Percentiles rank a stretch among this genome's conserved stretches.
Evolutionary conservation across 2,888 invertebrate species (phyloP).

Genomic region (Tromatobia lineatoria): DNA sequence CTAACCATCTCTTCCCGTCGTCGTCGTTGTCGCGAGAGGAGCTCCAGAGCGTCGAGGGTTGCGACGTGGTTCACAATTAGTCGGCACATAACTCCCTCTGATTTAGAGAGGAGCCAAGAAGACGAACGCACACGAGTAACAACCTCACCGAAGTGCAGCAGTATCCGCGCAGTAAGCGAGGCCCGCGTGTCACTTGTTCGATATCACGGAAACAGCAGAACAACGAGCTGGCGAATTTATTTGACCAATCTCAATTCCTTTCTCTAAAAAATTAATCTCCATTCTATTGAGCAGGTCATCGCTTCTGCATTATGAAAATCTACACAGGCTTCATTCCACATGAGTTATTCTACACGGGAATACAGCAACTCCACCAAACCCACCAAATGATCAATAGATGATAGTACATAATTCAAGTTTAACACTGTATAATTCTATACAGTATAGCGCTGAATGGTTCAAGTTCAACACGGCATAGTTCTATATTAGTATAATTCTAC

Average conservation of each 20-base stretch:
- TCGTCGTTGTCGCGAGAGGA: conserved; percentile 41
- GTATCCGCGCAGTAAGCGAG: background rate
- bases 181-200: conserved; percentile 17
- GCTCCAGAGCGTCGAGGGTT: conserved; percentile 70
- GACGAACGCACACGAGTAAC: conserved; percentile 32
- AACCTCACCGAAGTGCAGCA: background rate
- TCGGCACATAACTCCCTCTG: conserved; percentile 84
- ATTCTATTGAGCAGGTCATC: too few species aligned
- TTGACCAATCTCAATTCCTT: background rate
- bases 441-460: too few species aligned
- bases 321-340: too few species aligned
- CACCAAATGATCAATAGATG: too few species aligned
- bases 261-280: too few species aligned
- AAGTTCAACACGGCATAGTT: too few species aligned
- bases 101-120: conserved; percentile 79
- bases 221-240: background rate
- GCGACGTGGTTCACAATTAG: conserved; percentile 83
- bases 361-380: too few species aligned
- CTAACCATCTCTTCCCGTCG: conserved; percentile 17
- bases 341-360: too few species aligned
- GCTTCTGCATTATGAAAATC: too few species aligned
- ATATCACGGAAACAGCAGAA: background rate
- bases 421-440: too few species aligned
- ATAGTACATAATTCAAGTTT: too few species aligned
- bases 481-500: too few species aligned